Percentiles rank a stretch among this genome's conserved stretches.
Conservation (phyloP, 1,140 invertebrate genomes). For the Mycetomoellerius zeteki region DNA sequence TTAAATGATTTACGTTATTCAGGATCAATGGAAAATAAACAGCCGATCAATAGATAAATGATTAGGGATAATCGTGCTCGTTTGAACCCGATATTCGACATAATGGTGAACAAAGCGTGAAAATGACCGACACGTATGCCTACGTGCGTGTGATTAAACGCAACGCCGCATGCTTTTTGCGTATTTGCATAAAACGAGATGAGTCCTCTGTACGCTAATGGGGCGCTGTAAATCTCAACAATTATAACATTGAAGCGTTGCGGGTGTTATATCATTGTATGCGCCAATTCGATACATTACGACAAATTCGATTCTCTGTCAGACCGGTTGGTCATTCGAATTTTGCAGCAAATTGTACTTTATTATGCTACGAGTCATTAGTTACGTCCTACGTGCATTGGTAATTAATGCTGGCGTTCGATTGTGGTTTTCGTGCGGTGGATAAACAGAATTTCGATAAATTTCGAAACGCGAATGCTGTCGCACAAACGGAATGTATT, state of each 20-base stretch:
- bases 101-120: conserved; percentile 22
- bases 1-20: not conserved
- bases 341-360: conserved; percentile 45
- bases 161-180: conserved; percentile 15
- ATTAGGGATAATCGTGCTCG: conserved; percentile 20
- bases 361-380: conserved; percentile 56
- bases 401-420: conserved; percentile 26
- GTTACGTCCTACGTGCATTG: conserved; percentile 5
- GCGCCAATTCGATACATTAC: conserved; percentile 9
- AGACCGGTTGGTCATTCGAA: conserved; percentile 20
- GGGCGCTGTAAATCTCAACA: conserved; percentile 38
- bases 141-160: conserved; percentile 18
- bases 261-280: conserved; percentile 10
- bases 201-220: conserved; percentile 39
- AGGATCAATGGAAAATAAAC: not conserved
- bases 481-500: not conserved
- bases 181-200: conserved; percentile 49
- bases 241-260: conserved; percentile 21
- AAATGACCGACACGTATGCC: conserved; percentile 14
- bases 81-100: conserved; percentile 8
- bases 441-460: conserved; percentile 43
- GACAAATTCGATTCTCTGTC: conserved; percentile 40
- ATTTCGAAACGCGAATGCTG: conserved; percentile 3
- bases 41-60: not conserved
- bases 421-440: not conserved